Evolutionary conservation across 1,140 invertebrate genomes (phyloP).

Genomic region (Drosophila leontia): DNA sequence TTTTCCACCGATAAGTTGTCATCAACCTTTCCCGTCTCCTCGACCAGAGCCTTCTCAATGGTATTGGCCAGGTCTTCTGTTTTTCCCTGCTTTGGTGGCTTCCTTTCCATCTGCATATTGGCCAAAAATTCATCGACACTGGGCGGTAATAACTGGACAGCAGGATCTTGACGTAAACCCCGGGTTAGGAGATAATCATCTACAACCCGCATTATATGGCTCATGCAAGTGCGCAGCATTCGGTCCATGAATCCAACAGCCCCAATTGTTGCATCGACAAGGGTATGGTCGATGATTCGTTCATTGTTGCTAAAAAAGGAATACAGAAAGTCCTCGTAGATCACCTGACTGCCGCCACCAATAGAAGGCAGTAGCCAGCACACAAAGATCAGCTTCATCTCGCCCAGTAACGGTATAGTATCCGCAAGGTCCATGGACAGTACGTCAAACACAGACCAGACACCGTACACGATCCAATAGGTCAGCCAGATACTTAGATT

Average conservation of each 20-base stretch:
- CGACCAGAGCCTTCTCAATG: background rate
- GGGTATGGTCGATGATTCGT: constrained; percentile 95
- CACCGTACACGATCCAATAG: constrained; percentile 72
- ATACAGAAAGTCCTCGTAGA: constrained; percentile 55
- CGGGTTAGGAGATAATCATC: constrained; percentile 35
- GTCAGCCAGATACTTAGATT: constrained; percentile 91
- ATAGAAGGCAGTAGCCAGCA: constrained; percentile 62
- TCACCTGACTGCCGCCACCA: constrained; percentile 48
- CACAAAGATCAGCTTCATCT: constrained; percentile 56
- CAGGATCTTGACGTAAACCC: constrained; percentile 1
- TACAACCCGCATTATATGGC: constrained; percentile 24
- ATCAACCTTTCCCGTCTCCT: background rate
- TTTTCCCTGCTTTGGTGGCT: background rate
- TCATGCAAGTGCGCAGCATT: constrained; percentile 13
- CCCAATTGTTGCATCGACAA: constrained; percentile 73
- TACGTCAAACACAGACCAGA: constrained; percentile 40
- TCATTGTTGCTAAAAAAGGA: constrained; percentile 49
- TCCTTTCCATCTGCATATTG: background rate
- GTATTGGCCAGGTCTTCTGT: background rate
- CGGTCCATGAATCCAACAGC: constrained; percentile 26
- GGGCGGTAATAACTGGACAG: constrained; percentile 26
- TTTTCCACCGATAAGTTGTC: background rate
- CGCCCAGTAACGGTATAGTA: constrained; percentile 49
- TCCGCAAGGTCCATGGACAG: constrained; percentile 21
- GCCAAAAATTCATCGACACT: constrained; percentile 48